A percentile compares a stretch with the other conserved stretches of the same genome.
phyloP scores from a whole-genome alignment of 2,797 vertebrate genomes.

The Gallinago nigripennis region DNA sequence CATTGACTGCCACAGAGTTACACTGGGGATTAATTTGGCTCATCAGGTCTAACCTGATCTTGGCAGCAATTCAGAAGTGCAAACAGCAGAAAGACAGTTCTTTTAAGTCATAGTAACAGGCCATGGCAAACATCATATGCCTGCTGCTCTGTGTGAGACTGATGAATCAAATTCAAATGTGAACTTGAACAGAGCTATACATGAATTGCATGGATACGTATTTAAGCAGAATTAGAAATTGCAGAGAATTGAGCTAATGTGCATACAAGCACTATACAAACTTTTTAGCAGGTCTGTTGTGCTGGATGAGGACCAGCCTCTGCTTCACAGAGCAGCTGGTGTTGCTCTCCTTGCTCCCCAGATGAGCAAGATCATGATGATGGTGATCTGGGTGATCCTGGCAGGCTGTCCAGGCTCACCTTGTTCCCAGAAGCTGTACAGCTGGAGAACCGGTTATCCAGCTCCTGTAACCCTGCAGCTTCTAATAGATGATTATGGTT shows the following conservation, averaged over 20 bases:
- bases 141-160: background rate
- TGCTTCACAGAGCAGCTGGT: background rate
- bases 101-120: background rate
- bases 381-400: background rate
- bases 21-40: constrained; percentile 19
- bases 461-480: background rate
- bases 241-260: background rate
- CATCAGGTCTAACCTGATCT: background rate
- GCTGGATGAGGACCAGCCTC: background rate
- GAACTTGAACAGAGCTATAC: background rate
- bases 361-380: background rate
- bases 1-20: background rate
- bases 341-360: background rate
- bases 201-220: background rate
- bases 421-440: background rate
- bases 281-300: background rate
- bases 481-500: background rate
- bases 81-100: background rate
- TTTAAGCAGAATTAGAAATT: background rate
- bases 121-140: background rate
- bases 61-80: constrained; percentile 6
- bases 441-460: background rate
- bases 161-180: background rate
- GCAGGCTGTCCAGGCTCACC: background rate
- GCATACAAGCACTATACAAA: background rate